A percentile compares a stretch with the other conserved stretches of the same genome.
Conservation (phyloP, 2,888 invertebrate species). For the Mystacides longicornis region DNA sequence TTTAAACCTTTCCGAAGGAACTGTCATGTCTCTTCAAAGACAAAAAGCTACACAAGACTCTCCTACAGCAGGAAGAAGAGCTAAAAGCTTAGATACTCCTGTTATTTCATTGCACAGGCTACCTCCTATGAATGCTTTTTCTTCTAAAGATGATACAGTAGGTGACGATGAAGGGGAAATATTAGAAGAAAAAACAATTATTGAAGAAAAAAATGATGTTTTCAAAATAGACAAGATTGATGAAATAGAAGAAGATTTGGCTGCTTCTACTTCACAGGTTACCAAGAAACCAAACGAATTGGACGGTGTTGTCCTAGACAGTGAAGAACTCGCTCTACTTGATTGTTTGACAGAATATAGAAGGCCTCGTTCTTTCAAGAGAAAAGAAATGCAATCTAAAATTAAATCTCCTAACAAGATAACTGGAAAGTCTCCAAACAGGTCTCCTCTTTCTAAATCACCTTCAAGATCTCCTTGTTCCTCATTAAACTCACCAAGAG, state of each 20-base stretch:
- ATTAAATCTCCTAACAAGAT: slow-evolving; percentile 37
- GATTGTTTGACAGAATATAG: slow-evolving; percentile 48
- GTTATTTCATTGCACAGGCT: slow-evolving; percentile 72
- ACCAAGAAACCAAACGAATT: slow-evolving; percentile 34
- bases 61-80: slow-evolving; percentile 65
- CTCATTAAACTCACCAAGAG: slow-evolving; percentile 46
- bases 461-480: slow-evolving; percentile 49
- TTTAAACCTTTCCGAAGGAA: slow-evolving; percentile 77
- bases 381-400: slow-evolving; percentile 36
- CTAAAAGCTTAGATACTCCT: slow-evolving; percentile 79
- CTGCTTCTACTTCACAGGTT: slow-evolving; percentile 30
- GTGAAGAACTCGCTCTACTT: slow-evolving; percentile 49
- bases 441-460: slow-evolving; percentile 46
- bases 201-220: slow-evolving; percentile 35
- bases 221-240: slow-evolving; percentile 35
- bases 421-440: slow-evolving; percentile 41
- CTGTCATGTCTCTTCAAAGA: slow-evolving; percentile 67
- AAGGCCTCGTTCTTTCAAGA: slow-evolving; percentile 45
- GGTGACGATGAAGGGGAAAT: slow-evolving; percentile 62
- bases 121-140: slow-evolving; percentile 78
- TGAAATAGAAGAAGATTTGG: slow-evolving; percentile 47
- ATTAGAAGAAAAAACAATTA: slow-evolving; percentile 52
- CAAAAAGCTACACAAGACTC: slow-evolving; percentile 70
- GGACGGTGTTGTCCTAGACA: slow-evolving; percentile 48
- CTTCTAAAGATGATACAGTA: slow-evolving; percentile 82